These are phyloP conservation scores for Carassius carassius DNA, from an alignment of 2,113 vertebrate genomes.

Conservation along the genomic window DNA sequence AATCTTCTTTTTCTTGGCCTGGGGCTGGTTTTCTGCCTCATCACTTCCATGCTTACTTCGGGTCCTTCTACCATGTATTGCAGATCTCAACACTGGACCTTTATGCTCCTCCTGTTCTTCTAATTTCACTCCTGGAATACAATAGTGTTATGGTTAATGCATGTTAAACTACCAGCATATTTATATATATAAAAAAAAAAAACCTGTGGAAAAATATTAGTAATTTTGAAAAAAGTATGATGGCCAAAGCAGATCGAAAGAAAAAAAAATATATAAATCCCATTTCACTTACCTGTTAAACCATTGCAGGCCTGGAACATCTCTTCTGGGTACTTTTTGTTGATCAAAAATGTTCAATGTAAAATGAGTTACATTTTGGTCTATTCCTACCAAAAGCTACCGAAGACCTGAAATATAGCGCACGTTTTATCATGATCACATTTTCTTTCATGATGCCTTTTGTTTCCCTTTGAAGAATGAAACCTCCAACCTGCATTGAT, in stretches of 20 bases:
- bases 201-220: neutral
- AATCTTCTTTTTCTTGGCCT: slow-evolving; percentile 93
- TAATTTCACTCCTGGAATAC: slow-evolving; percentile 66
- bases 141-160: slow-evolving; percentile 22
- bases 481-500: neutral
- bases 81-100: slow-evolving; percentile 73
- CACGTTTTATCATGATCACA: neutral
- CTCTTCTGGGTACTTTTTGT: slow-evolving; percentile 46
- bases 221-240: neutral
- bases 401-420: neutral
- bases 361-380: neutral
- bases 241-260: too few relatives aligned
- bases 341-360: slow-evolving; percentile 37
- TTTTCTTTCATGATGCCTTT: neutral
- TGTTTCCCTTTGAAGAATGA: neutral
- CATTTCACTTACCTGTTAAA: slow-evolving; percentile 57
- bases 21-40: slow-evolving; percentile 81
- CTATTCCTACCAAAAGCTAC: neutral
- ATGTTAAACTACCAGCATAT: neutral
- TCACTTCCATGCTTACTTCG: slow-evolving; percentile 80
- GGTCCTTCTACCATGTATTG: slow-evolving; percentile 79
- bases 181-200: neutral
- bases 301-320: slow-evolving; percentile 36
- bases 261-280: slow-evolving; percentile 31
- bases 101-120: slow-evolving; percentile 78